phyloP scores from a whole-genome alignment of 2,113 vertebrate genomes.

The Monarcha castaneiventris region DNA sequence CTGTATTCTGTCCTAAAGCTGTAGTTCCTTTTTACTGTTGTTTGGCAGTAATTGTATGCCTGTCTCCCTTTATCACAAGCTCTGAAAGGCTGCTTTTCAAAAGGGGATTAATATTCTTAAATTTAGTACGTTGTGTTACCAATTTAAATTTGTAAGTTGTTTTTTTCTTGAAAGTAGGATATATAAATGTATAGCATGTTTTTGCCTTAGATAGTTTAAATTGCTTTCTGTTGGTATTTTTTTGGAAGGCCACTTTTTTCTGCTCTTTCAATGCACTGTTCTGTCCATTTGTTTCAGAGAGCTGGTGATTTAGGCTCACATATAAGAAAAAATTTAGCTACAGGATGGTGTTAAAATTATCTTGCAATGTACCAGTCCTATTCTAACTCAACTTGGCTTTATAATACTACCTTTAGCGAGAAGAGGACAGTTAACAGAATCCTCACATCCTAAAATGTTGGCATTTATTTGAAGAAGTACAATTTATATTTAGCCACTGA shows the following conservation, averaged over 20 bases:
- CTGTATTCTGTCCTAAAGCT: not conserved
- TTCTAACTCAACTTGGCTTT: not conserved
- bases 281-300: not conserved
- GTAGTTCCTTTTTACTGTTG: not conserved
- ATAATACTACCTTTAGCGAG: not conserved
- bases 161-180: not conserved
- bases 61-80: not conserved
- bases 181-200: not conserved
- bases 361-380: not conserved
- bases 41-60: slow-evolving; percentile 2
- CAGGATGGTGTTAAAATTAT: not conserved
- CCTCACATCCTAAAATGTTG: not conserved
- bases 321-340: not conserved
- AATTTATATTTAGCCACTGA: not conserved
- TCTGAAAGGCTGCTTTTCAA: not conserved
- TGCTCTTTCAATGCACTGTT: not conserved
- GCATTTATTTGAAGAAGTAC: not conserved
- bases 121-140: not conserved
- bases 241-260: not conserved
- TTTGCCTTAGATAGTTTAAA: not conserved
- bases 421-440: not conserved
- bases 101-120: not conserved
- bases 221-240: not conserved
- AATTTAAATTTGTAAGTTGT: not conserved
- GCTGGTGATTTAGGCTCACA: not conserved